phyloP scores from a whole-genome alignment of 2,888 invertebrate species.

The Drosophila vallismaia region DNA sequence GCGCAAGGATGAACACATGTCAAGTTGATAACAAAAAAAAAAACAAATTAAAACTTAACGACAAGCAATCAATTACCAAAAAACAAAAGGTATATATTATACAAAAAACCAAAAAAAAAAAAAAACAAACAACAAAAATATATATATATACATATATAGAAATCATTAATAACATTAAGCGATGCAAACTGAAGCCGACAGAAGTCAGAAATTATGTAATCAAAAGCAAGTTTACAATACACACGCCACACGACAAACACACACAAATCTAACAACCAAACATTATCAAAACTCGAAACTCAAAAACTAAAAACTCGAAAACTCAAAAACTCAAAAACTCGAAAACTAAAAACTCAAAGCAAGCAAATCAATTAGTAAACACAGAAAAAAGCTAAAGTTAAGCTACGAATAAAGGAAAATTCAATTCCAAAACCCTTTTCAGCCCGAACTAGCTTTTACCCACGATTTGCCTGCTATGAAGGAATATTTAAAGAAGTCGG shows the following conservation, averaged over 20 bases:
- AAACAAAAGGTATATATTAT: conserved; percentile 15
- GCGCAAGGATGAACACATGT: conserved; percentile 26
- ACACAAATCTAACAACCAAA: conserved; percentile 19
- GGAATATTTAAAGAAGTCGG: neutral
- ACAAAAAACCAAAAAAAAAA: conserved; percentile 32
- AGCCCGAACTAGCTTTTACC: neutral
- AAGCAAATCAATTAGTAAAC: conserved; percentile 45
- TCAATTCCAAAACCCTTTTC: neutral
- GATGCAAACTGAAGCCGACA: conserved; percentile 18
- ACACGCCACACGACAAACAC: conserved; percentile 24
- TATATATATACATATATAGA: conserved; percentile 28
- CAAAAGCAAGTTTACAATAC: conserved; percentile 44
- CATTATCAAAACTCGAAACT: conserved; percentile 38
- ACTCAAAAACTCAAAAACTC: too few relatives aligned
- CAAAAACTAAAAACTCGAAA: too few relatives aligned
- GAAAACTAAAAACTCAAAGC: conserved; percentile 25
- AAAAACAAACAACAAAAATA: conserved; percentile 35
- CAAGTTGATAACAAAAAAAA: conserved; percentile 25
- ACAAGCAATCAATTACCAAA: conserved; percentile 71
- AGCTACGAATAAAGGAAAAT: neutral
- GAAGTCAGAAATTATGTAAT: conserved; percentile 43
- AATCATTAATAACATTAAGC: conserved; percentile 32
- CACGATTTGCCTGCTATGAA: conserved; percentile 14
- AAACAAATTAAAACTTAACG: conserved; percentile 38
- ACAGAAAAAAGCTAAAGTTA: conserved; percentile 6